Evolutionary conservation across 2,888 invertebrate species (phyloP), one percentile per base, ranked within the genome.

Genomic region (Parasteatoda lunata): DNA sequence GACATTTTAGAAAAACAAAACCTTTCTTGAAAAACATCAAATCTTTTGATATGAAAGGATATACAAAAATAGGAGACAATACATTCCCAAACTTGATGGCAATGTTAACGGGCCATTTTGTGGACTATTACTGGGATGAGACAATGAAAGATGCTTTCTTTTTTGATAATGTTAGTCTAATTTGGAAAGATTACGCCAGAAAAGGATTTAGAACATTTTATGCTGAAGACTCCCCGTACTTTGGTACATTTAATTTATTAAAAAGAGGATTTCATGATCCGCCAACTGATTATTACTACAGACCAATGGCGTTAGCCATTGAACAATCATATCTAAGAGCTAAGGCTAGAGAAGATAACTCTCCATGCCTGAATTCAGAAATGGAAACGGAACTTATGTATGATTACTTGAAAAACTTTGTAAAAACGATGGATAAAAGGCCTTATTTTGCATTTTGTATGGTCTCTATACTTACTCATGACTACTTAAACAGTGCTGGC

Each of bases 1-100:
- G 96, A 72, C 94, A 95, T 6, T 95, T 97, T 94, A 95, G 95
- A 0, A 93, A 94, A 90, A 96, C 96, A 0, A 93, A 94, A 0
- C 92, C 93, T 11, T 95, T 94, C 91, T 93, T 97, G 54, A 84
- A 90, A 7, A 92, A 94, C 69, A 93, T 30, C 30, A 30, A 30
- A 30, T 30, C 96, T 94, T 92, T 95, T 69, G 94, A 94, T 86
- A 93, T 95, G 91, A 93, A 94, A 89, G 97, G 96, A 1, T 97
- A 96, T 91, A 92, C 91, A 84, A 93, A 93, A 90, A 92, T 93
- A 13, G 93, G 91, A 5, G 93, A 92, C 88, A 93, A 92, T 87
- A 92, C 92, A 0, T 91, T 91, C 78, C 90, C 90, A 0, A 91
- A 91, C 78, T 86, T 91, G 8, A 89, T 90, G 13, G 91, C 91